phyloP scores from a whole-genome alignment of 2,888 invertebrate genomes.

The Leptinotarsa rubiginosa region DNA sequence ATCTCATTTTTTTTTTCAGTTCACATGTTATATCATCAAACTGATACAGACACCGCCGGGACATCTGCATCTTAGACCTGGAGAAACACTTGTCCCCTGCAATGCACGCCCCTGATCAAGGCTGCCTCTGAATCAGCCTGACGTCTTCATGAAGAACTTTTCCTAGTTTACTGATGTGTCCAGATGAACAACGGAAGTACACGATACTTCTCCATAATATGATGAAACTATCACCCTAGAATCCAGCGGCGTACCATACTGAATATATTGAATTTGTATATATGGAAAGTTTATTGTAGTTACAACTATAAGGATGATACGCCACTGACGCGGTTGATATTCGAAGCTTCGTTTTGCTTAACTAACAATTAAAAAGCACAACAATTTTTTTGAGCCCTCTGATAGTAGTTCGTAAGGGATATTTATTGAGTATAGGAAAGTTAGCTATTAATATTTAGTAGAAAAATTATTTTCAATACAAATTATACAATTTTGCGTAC shows the following conservation, averaged over 20 bases:
- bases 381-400: conserved; percentile 56
- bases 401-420: conserved; percentile 55
- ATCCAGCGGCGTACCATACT: conserved; percentile 43
- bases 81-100: conserved; percentile 57
- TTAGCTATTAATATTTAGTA: conserved; percentile 51
- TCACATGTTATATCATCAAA: conserved; percentile 33
- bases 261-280: conserved; percentile 55
- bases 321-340: conserved; percentile 39
- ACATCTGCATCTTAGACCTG: conserved; percentile 60
- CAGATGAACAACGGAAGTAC: conserved; percentile 46
- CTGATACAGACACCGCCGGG: conserved; percentile 48
- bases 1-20: conserved; percentile 37
- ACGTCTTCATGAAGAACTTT: conserved; percentile 40
- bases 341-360: conserved; percentile 42
- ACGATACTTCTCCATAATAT: conserved; percentile 40
- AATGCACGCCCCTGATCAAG: conserved; percentile 56
- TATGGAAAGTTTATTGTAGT: conserved; percentile 59
- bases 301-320: conserved; percentile 35
- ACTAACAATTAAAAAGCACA: conserved; percentile 39
- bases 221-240: conserved; percentile 24
- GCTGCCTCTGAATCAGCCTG: conserved; percentile 54
- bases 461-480: conserved; percentile 62
- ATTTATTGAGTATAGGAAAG: conserved; percentile 51
- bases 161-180: conserved; percentile 55
- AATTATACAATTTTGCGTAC: conserved; percentile 55